Base-by-base conservation (phyloP, 1,140 invertebrate genomes). In the Micrasema longulum region DNA sequence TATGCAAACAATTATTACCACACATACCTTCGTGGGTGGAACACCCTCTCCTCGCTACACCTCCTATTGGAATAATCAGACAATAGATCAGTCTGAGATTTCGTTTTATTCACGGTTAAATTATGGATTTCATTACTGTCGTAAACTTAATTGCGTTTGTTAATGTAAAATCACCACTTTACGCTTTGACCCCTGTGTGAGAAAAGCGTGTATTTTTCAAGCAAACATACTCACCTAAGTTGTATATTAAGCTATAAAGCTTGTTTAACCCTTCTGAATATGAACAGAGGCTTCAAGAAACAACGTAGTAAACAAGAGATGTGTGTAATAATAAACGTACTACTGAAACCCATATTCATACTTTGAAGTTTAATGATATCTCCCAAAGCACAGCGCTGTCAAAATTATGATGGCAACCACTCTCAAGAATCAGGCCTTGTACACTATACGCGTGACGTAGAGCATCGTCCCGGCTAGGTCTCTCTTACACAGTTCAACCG, bases 1-100 rank as follows among this genome's bases (percentile, higher is more conserved):
- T 75, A 75, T 72, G 74, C 70, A 66, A 75, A 72, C 74, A 75
- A 75, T 75, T 75, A 75, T 75, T 72, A 71, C 52, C 69, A 71
- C 70, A 75, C 73, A 75, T 71, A 71, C 73, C 73, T 70, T 23
- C 48, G 38, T n/a, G 57, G 53, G 68, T 41, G 52, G 14, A 23
- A 36, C 55, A 10, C 50, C 20, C 20, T 20, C 47, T 16, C 47
- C 47, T 20, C 47, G 2, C 47, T 2, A 16, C 47, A 48, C 47
- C 47, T 48, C 16, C 45, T 53, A n/a, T 53, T 14, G 23, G 26
- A 53, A 23, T 22, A 31, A 14, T 31, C 12, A 53, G 26, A 53
- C 23, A n/a, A 53, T 53, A 53, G 26, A 31, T 31, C n/a, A n/a
- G n/a, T 31, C 26, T 31, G 26, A 31, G 26, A 31, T 31, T 31